phyloP scores from a whole-genome alignment of 1,140 invertebrate species.

The Diorhabda elongata region DNA sequence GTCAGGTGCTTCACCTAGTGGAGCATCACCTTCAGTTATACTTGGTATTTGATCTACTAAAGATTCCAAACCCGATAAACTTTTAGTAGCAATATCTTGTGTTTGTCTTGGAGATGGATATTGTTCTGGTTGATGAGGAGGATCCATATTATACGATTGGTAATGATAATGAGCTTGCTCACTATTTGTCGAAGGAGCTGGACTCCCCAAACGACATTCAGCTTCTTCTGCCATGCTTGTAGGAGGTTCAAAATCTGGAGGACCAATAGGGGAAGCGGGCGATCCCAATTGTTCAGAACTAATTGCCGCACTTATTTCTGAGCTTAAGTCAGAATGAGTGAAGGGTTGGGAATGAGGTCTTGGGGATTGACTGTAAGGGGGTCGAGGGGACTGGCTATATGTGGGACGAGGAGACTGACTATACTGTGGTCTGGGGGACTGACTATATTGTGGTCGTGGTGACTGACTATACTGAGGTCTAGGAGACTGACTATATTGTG shows the following conservation, averaged over 20 bases:
- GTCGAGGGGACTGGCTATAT: constrained; percentile 57
- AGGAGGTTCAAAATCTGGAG: constrained; percentile 74
- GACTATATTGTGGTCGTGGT: constrained; percentile 53
- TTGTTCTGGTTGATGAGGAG: constrained; percentile 32
- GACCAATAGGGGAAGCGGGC: constrained; percentile 63
- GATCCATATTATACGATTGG: constrained; percentile 41
- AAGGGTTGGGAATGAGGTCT: constrained; percentile 60
- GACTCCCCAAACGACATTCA: constrained; percentile 55
- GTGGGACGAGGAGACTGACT: constrained; percentile 57
- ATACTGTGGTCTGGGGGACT: constrained; percentile 39
- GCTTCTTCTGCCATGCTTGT: constrained; percentile 56
- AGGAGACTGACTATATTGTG: constrained; percentile 39
- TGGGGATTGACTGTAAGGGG: constrained; percentile 55
- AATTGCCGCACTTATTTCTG: constrained; percentile 72
- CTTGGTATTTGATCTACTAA: constrained; percentile 88
- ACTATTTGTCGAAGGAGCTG: constrained; percentile 44
- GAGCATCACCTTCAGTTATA: constrained; percentile 64
- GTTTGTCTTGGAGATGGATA: constrained; percentile 47
- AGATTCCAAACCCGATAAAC: constrained; percentile 82
- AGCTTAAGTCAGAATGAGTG: constrained; percentile 70
- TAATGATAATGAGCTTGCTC: constrained; percentile 43
- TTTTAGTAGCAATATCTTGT: constrained; percentile 79
- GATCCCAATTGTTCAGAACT: constrained; percentile 63
- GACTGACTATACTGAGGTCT: constrained; percentile 50
- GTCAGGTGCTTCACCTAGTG: constrained; percentile 36